A percentile compares a stretch with the other conserved stretches of the same genome.
These are phyloP conservation scores for Rhagonycha fulva DNA, from an alignment of 2,888 invertebrate genomes.

Conservation along the genomic window DNA sequence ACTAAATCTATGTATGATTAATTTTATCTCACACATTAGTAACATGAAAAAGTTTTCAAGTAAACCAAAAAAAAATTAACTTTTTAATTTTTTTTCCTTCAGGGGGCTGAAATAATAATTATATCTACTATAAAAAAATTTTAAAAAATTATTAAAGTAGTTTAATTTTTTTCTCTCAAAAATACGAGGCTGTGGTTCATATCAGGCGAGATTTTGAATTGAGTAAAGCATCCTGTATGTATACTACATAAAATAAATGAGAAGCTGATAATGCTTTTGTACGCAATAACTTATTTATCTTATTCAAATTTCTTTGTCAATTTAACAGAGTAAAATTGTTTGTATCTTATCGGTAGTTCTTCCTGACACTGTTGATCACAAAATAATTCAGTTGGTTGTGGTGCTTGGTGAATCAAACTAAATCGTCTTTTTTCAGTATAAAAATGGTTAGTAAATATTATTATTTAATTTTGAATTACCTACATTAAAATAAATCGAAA, in stretches of 20 bases:
- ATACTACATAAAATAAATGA: neutral
- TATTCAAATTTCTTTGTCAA: neutral
- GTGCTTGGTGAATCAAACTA: neutral
- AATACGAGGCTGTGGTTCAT: neutral
- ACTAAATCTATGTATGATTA: neutral
- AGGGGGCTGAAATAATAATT: no score
- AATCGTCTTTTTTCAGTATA: neutral
- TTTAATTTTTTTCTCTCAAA: no score
- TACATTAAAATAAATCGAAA: neutral
- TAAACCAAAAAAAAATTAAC: neutral
- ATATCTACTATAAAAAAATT: no score
- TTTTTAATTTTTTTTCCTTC: neutral
- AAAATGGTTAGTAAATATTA: neutral
- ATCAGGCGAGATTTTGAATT: neutral
- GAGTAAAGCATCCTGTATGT: neutral
- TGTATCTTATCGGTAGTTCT: constrained; percentile 21
- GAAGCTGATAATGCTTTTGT: neutral
- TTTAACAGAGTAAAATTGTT: neutral
- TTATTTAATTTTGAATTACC: neutral
- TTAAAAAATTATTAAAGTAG: no score
- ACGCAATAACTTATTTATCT: neutral
- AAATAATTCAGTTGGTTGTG: neutral
- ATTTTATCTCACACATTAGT: neutral
- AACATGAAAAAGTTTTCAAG: neutral
- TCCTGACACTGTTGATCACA: constrained; percentile 16